Evolutionary conservation across 2,888 invertebrate genomes (phyloP).

Genomic region (Seladonia tumulorum): DNA sequence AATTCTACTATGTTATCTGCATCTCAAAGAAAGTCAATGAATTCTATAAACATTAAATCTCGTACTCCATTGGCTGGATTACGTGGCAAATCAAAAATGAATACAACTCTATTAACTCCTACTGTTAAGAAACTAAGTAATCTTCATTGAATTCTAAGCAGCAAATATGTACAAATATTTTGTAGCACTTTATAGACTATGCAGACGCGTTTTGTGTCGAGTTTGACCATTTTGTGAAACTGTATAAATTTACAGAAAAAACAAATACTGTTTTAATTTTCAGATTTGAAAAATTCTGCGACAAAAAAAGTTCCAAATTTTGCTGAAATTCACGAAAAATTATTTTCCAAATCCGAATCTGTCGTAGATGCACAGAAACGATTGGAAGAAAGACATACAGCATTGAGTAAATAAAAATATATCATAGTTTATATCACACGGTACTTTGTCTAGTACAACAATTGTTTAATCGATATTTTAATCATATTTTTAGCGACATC

Average conservation of each 20-base stretch:
- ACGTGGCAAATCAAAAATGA: neutral
- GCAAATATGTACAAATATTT: neutral
- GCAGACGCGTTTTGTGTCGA: neutral
- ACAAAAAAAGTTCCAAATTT: conserved; percentile 89
- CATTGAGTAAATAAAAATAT: conserved; percentile 61
- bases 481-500: conserved; percentile 41
- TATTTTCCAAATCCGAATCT: conserved; percentile 89
- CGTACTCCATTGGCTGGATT: no score
- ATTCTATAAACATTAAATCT: neutral
- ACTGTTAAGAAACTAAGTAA: conserved; percentile 24
- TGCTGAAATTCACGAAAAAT: conserved; percentile 88
- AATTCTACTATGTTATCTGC: neutral
- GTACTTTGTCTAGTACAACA: neutral
- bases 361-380: conserved; percentile 85
- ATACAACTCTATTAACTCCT: neutral
- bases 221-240: neutral
- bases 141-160: neutral
- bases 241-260: neutral
- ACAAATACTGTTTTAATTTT: neutral
- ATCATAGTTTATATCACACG: neutral
- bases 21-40: neutral
- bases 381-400: conserved; percentile 72
- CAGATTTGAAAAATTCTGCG: conserved; percentile 70
- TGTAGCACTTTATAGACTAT: neutral
- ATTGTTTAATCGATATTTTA: neutral